These are phyloP conservation scores for Clavelina lepadiformis DNA, from an alignment of 23 tunicate genomes.

Conservation along the genomic window DNA sequence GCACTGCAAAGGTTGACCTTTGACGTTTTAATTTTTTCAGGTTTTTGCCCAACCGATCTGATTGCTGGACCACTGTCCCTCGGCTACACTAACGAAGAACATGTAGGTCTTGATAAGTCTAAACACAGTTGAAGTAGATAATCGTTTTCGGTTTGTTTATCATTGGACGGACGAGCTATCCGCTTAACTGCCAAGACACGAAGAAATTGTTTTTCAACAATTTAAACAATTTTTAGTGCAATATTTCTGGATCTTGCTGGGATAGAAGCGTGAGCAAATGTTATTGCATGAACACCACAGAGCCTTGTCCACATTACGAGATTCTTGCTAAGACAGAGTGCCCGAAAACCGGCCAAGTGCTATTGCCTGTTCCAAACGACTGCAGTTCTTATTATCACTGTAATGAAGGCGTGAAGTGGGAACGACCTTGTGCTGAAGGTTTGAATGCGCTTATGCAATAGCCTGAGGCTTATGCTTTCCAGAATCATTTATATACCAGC, in stretches of 20 bases:
- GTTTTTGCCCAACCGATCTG: constrained; percentile 63
- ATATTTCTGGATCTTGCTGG: constrained; percentile 42
- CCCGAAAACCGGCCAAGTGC: background rate
- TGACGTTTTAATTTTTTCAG: too few species aligned
- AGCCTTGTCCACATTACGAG: constrained; percentile 34
- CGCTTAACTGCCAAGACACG: too few species aligned
- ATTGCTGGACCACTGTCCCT: constrained; percentile 62
- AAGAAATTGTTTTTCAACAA: too few species aligned
- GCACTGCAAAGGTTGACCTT: too few species aligned
- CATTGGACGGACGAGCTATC: too few species aligned
- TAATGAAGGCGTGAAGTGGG: constrained; percentile 23
- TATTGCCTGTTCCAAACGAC: constrained; percentile 17
- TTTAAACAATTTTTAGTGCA: constrained; percentile 23
- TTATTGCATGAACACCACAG: constrained; percentile 26
- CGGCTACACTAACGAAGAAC: constrained; percentile 45
- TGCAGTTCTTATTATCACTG: constrained; percentile 39
- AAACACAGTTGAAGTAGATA: too few species aligned
- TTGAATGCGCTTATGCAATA: too few species aligned
- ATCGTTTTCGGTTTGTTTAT: too few species aligned
- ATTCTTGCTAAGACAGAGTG: constrained; percentile 10
- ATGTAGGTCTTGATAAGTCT: constrained; percentile 58
- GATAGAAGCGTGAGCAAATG: constrained; percentile 45
- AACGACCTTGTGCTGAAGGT: constrained; percentile 26
- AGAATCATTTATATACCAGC: too few species aligned
- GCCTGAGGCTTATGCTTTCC: too few species aligned